Base-by-base conservation (phyloP, 2,113 vertebrate species). In the Pelusios castaneus region DNA sequence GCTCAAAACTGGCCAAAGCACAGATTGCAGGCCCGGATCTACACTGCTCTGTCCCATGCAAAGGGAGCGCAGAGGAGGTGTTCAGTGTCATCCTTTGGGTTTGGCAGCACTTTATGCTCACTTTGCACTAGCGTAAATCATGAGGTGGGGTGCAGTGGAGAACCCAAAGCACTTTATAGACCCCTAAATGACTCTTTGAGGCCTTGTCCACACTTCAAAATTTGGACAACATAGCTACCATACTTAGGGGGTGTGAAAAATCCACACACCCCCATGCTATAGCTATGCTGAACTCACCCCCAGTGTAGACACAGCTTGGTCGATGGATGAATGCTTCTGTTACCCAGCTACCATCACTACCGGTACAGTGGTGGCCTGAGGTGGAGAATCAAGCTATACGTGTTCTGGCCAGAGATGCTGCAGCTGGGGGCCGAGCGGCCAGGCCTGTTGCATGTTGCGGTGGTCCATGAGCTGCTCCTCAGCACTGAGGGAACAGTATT, bases 11-110 rank as follows among this genome's bases (percentile, higher is more conserved):
- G 63, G 14, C 34, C 19, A 70, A 70, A 70, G 19, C 8, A 17
- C 63, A 21, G 34, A 21, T 34, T 38, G 13, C 58, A 60, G 58
- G 29, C 58, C n/a, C 10, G 17, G 63, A 38, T 70, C 63, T 38
- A 9, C n/a, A 22, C n/a, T 13, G 4, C 14, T n/a, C n/a, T 34
- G 49, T 3, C 16, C 7, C 51, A 4, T 0, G 3, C 43, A 47
- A 27, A 47, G 41, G 27, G 43, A 29, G 14, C 8, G 27, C 75
- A 38, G 75, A 12, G 75, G 14, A 10, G 75, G 4, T 77, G 38
- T 41, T 2, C 13, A 77, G 19, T 8, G 75, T 19, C 63, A 5
- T 34, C 19, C 63, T 70, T 38, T 31, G 17, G 60, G 17, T 67
- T 31, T 67, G 60, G 60, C n/a, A n/a, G 16, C 17, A 16, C 34